A percentile compares a stretch with the other conserved stretches of the same genome.
Evolutionary conservation across 2,113 vertebrate species (phyloP).

Genomic region (Nyctereutes procyonoides): DNA sequence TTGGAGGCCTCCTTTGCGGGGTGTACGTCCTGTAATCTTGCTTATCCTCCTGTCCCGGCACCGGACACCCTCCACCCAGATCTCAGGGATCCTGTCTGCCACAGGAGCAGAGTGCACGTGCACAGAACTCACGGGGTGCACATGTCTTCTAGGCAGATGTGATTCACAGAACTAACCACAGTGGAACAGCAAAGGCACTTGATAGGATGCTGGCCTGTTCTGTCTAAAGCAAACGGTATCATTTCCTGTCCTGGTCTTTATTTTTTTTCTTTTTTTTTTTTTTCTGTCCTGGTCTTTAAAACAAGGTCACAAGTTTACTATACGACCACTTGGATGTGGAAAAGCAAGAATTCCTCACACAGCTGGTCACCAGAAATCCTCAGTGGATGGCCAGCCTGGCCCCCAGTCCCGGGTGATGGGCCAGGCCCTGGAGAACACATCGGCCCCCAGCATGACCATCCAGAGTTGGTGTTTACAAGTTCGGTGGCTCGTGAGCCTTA

Average conservation of each 20-base stretch:
- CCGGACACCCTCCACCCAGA: background rate
- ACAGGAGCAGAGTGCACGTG: background rate
- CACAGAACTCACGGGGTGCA: background rate
- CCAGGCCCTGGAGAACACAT: too few species aligned
- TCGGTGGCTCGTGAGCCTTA: too few species aligned
- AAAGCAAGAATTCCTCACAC: too few species aligned
- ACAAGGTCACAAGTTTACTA: background rate
- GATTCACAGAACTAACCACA: background rate
- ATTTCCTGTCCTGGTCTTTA: background rate
- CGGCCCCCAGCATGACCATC: fast-evolving
- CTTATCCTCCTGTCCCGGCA: too few species aligned
- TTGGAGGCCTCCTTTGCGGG: background rate
- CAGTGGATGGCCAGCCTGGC: background rate
- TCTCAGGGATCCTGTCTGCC: background rate
- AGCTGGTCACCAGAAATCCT: too few species aligned
- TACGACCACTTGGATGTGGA: background rate
- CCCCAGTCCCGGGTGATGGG: fast-evolving
- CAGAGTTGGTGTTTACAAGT: background rate
- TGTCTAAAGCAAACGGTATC: background rate
- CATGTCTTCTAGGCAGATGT: background rate
- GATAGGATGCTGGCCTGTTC: background rate
- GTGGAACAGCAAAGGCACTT: background rate
- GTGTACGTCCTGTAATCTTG: too few species aligned
- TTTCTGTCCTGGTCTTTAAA: background rate
- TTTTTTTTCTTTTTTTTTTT: too few species aligned